These are phyloP conservation scores for Acanthosepion pharaonis DNA, from an alignment of 2,888 invertebrate species.

Conservation along the genomic window DNA sequence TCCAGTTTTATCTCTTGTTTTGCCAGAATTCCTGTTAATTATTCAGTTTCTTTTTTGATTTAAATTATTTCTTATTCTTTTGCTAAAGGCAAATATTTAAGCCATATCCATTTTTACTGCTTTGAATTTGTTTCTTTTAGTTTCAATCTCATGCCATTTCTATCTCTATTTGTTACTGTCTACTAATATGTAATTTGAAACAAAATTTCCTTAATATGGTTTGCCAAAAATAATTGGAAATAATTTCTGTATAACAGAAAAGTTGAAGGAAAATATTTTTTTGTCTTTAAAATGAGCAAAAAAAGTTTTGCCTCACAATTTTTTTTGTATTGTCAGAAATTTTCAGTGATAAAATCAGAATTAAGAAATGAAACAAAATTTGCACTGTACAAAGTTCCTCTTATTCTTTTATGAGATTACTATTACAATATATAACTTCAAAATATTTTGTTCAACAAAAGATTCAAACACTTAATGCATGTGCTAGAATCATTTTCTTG, in stretches of 20 bases:
- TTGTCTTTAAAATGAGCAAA: neutral
- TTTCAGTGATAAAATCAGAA: neutral
- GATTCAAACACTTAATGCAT: too few relatives aligned
- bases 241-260: neutral
- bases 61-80: neutral
- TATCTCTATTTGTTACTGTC: neutral
- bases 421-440: neutral
- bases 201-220: neutral
- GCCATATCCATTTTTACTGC: neutral
- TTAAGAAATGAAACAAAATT: constrained; percentile 33
- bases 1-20: neutral
- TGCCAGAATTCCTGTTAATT: neutral
- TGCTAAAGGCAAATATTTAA: neutral
- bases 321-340: neutral
- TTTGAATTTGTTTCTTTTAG: neutral
- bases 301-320: neutral
- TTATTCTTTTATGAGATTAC: neutral
- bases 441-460: too few relatives aligned
- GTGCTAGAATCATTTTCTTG: too few relatives aligned
- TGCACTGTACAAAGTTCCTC: neutral
- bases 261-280: neutral
- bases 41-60: neutral
- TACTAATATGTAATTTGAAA: neutral
- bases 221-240: neutral
- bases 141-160: neutral